A percentile compares a stretch with the other conserved stretches of the same genome.
phyloP scores from a whole-genome alignment of 1,140 invertebrate genomes.

The Camponotus pennsylvanicus region DNA sequence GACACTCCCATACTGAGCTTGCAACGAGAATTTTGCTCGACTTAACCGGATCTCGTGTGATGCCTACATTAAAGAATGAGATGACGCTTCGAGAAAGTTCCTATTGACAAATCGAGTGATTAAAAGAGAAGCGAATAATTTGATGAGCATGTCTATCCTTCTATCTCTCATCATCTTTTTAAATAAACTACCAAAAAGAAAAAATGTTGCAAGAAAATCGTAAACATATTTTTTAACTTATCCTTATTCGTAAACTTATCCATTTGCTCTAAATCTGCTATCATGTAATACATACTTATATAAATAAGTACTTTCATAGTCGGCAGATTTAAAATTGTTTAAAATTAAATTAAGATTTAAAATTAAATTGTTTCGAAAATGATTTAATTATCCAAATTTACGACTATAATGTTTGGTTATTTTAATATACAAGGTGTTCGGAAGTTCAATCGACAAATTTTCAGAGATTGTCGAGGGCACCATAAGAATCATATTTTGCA shows the following conservation, averaged over 20 bases:
- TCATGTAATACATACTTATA: too few relatives aligned
- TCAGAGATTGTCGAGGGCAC: too few relatives aligned
- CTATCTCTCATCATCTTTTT: not conserved
- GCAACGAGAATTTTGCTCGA: slow-evolving; percentile 58
- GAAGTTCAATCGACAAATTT: too few relatives aligned
- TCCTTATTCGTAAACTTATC: not conserved
- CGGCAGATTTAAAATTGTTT: too few relatives aligned
- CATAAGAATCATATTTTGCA: too few relatives aligned
- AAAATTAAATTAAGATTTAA: too few relatives aligned
- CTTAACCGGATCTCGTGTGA: slow-evolving; percentile 48
- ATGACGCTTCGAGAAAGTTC: slow-evolving; percentile 31
- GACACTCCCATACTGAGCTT: slow-evolving; percentile 53
- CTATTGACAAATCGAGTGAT: slow-evolving; percentile 4
- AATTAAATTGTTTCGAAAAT: too few relatives aligned
- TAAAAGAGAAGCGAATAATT: not conserved
- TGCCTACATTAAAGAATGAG: slow-evolving; percentile 44
- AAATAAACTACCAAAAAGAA: not conserved
- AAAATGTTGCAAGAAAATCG: not conserved
- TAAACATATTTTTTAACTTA: not conserved
- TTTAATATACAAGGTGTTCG: too few relatives aligned
- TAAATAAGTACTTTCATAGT: too few relatives aligned
- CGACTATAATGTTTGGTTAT: too few relatives aligned
- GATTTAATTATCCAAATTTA: too few relatives aligned
- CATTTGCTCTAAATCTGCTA: not conserved
- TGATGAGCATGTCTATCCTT: not conserved